These are phyloP conservation scores for Archegozetes longisetosus DNA, from an alignment of 1,140 invertebrate species.

Conservation along the genomic window DNA sequence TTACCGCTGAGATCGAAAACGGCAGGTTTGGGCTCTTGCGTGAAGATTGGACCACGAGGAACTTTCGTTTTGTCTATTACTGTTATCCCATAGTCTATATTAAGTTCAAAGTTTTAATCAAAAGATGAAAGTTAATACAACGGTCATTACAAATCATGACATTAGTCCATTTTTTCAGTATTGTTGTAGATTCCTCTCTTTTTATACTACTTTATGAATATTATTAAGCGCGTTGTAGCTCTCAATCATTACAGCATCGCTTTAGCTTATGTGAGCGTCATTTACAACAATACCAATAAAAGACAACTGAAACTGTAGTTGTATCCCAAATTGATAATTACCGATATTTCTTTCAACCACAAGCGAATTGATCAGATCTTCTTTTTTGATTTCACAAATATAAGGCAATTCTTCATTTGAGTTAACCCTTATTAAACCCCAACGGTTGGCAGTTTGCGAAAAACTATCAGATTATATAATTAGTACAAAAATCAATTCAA, in stretches of 20 bases:
- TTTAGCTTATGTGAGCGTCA: no score
- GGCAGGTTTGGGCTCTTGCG: slow-evolving; percentile 58
- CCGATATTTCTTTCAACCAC: background rate
- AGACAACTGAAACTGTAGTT: no score
- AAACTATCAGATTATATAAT: slow-evolving; percentile 22
- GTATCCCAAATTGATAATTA: no score
- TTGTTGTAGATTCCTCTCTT: no score
- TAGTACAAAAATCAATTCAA: slow-evolving; percentile 3
- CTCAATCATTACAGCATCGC: no score
- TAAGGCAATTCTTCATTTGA: slow-evolving; percentile 57
- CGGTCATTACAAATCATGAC: slow-evolving; percentile 3
- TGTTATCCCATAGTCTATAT: slow-evolving; percentile 58
- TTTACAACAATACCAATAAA: no score
- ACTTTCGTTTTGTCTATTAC: slow-evolving; percentile 56
- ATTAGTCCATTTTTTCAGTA: no score
- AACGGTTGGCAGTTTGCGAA: slow-evolving; percentile 38
- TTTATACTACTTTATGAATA: no score
- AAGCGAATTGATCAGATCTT: background rate
- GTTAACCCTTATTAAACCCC: slow-evolving; percentile 63
- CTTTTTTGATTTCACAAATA: slow-evolving; percentile 59
- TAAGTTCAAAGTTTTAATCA: no score
- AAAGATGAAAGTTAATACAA: slow-evolving; percentile 1
- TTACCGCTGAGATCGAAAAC: slow-evolving; percentile 62
- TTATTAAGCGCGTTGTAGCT: no score
- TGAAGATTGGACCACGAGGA: slow-evolving; percentile 70